phyloP scores from a whole-genome alignment of 2,113 vertebrate species.

The Heliornis fulica region DNA sequence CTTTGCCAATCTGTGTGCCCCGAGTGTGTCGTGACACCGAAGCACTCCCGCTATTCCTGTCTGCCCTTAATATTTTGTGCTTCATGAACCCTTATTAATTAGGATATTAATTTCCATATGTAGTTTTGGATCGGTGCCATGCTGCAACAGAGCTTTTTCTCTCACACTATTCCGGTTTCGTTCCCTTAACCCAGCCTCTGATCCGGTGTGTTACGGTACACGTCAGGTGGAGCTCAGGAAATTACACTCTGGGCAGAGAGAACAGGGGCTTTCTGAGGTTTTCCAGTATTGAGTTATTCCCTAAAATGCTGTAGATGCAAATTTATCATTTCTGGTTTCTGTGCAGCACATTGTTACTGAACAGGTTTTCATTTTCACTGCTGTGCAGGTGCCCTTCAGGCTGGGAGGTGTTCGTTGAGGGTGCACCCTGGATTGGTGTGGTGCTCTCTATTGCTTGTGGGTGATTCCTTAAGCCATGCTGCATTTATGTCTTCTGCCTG shows the following conservation, averaged over 20 bases:
- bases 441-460: neutral
- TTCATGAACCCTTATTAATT: slow-evolving; percentile 23
- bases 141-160: neutral
- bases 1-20: slow-evolving; percentile 23
- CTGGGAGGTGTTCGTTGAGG: neutral
- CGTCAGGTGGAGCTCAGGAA: neutral
- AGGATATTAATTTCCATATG: slow-evolving; percentile 60
- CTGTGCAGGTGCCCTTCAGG: neutral
- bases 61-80: slow-evolving; percentile 29
- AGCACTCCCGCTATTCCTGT: slow-evolving; percentile 9
- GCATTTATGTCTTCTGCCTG: neutral
- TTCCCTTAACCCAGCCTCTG: neutral
- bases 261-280: neutral
- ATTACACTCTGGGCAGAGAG: neutral
- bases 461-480: neutral
- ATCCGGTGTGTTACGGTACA: neutral
- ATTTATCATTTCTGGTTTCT: neutral
- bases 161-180: neutral
- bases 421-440: neutral
- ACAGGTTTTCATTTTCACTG: neutral
- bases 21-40: neutral
- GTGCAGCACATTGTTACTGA: neutral
- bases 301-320: neutral
- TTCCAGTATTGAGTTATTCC: neutral
- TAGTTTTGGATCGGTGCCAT: slow-evolving; percentile 23